Base-by-base conservation (phyloP, 2,797 vertebrate species). In the Hyperoplus immaculatus region DNA sequence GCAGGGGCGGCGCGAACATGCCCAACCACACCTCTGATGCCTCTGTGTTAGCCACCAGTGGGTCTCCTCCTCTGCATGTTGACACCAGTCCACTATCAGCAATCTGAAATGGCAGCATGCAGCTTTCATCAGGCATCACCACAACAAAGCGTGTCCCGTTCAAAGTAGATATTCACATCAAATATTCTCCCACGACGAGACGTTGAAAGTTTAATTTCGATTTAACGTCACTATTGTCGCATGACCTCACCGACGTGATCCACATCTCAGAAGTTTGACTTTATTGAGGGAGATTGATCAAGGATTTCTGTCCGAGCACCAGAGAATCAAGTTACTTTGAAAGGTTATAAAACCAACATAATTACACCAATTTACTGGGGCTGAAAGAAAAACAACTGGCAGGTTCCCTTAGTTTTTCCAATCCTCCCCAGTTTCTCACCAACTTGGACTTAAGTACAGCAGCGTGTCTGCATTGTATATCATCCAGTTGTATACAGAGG, bases 11-110 rank as follows among this genome's bases (percentile, higher is more conserved):
- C 49, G 70, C 54, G 64, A 89, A 91, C 88, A 76, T 75, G 88
- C 72, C 86, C 81, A 42, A 69, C 85, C 87, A 86, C 88, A 89
- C 82, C 86, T 90, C 87, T 92, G 87, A 86, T 86, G 86, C 77
- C 65, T 90, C 78, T 4, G 83, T 92, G 92, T 90, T 81, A 90
- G 80, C 86, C 79, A 71, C 81, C 82, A 47, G 65, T 67, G 77
- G 66, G 84, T 87, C 90, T 87, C 75, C 88, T 88, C 83, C 73
- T 85, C 72, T 74, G 75, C 72, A 36, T 77, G 77, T 41, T 18
- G 65, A 81, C 78, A 78, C 18, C 55, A 47, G 54, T 72, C 14
- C 10, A 54, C 68, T 79, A 39, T n/a, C 47, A 69, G 66, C 77
- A 14, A 21, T 65, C 63, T 66, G 63, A 79, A 72, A 75, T 54